Base-by-base conservation (phyloP, 2,797 vertebrate species). In the Poeciliopsis gracilis region DNA sequence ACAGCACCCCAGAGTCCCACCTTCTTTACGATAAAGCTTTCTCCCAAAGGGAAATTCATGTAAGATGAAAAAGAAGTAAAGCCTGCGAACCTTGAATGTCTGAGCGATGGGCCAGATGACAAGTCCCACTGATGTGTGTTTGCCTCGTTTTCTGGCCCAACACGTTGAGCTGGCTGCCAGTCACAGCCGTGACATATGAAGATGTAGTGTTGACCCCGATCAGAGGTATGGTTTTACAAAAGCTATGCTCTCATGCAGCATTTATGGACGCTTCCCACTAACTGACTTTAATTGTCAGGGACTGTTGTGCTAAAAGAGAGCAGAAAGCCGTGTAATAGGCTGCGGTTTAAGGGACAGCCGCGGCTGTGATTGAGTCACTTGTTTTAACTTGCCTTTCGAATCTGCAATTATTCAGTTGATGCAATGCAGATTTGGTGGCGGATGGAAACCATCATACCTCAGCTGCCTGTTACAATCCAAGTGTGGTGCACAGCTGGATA, bases 271-370 rank as follows among this genome's bases (percentile, higher is more conserved):
- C 90, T 90, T 87, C 87, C 89, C 86, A 76, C 94, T 93, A 94
- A 94, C 94, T 94, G 93, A 88, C 91, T 93, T 93, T 93, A 92
- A 94, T 93, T 94, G 95, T 93, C 90, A 78, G 84, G 82, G 87
- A 86, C 85, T 90, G 89, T 89, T 91, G 87, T 85, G 83, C 88
- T 78, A 82, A 90, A 72, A 83, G 85, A 84, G 90, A 84, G 88
- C 87, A 86, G 88, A 84, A 83, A 85, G 67, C 72, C 82, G 71
- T 59, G 81, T 88, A 86, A 92, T 84, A 81, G 87, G 81, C 82
- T 92, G 77, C 77, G 87, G 82, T 92, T 90, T 89, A 90, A 88
- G 90, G 91, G 90, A 92, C 90, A 90, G 89, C 85, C 85, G 86
- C 81, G 84, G 79, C 80, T 87, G 85, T 38, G 88, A 89, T 88